These are phyloP conservation scores for Melitaea athalia DNA, from an alignment of 2,888 invertebrate genomes.

Conservation along the genomic window DNA sequence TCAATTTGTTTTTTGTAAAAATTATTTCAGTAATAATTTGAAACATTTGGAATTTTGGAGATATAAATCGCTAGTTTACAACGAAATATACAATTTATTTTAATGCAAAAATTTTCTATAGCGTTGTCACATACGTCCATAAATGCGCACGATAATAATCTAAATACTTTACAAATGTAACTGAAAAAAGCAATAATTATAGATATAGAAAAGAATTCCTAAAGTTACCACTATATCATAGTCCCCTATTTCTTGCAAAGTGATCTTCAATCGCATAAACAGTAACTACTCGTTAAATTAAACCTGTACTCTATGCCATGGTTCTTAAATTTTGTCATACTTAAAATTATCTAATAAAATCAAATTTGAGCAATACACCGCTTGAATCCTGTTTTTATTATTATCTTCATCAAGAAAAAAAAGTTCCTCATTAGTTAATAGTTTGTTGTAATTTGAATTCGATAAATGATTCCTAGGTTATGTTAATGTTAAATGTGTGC, in stretches of 20 bases:
- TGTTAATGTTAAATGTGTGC: background rate
- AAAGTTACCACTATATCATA: background rate
- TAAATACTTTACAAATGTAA: background rate
- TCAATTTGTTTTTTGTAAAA: background rate
- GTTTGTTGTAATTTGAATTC: background rate
- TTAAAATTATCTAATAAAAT: no score
- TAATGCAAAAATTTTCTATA: background rate
- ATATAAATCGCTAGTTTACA: background rate
- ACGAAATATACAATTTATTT: background rate
- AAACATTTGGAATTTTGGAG: background rate
- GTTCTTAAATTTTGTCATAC: no score
- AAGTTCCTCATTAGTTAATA: conserved; percentile 3
- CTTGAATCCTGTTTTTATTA: background rate
- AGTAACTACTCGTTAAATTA: background rate
- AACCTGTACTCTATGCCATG: no score
- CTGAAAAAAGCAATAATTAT: background rate
- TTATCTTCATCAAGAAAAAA: background rate
- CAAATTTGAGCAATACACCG: no score
- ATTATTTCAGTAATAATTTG: background rate
- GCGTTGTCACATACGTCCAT: background rate
- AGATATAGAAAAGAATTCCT: background rate
- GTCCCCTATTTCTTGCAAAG: background rate
- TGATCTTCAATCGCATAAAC: background rate
- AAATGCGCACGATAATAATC: background rate
- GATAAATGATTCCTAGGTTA: background rate